These are phyloP conservation scores for Zonotrichia leucophrys DNA, from an alignment of 2,113 vertebrate genomes.

Conservation along the genomic window DNA sequence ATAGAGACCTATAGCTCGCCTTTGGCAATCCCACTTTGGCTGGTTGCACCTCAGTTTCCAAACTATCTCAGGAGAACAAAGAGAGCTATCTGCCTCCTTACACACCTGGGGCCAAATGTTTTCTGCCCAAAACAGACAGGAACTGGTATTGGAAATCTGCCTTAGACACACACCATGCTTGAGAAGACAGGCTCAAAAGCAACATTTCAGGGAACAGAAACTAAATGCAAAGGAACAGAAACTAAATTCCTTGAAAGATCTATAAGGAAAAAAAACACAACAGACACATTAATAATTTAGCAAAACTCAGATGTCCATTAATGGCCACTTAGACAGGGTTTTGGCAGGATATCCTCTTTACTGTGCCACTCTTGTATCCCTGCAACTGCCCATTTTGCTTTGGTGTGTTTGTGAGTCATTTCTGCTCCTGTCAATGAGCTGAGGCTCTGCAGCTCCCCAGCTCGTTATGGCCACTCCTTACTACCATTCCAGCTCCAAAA, in stretches of 20 bases:
- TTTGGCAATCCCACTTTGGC: neutral
- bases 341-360: conserved; percentile 34
- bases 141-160: neutral
- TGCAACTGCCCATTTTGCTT: neutral
- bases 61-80: neutral
- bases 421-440: neutral
- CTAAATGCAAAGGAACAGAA: conserved; percentile 43
- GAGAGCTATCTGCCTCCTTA: neutral
- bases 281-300: conserved; percentile 62
- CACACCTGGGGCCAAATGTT: neutral
- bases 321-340: neutral
- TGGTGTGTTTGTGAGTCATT: neutral
- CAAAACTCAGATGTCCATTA: conserved; percentile 51
- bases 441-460: neutral
- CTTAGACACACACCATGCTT: neutral
- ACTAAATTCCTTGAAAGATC: conserved; percentile 59
- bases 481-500: neutral
- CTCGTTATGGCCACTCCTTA: fast-evolving
- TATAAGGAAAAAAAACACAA: conserved; percentile 31
- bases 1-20: neutral
- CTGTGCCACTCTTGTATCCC: neutral
- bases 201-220: conserved; percentile 45
- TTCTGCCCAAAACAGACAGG: neutral
- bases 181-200: neutral
- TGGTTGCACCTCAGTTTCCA: neutral